Base-by-base conservation (phyloP, 2,797 vertebrate species). In the Falco biarmicus region DNA sequence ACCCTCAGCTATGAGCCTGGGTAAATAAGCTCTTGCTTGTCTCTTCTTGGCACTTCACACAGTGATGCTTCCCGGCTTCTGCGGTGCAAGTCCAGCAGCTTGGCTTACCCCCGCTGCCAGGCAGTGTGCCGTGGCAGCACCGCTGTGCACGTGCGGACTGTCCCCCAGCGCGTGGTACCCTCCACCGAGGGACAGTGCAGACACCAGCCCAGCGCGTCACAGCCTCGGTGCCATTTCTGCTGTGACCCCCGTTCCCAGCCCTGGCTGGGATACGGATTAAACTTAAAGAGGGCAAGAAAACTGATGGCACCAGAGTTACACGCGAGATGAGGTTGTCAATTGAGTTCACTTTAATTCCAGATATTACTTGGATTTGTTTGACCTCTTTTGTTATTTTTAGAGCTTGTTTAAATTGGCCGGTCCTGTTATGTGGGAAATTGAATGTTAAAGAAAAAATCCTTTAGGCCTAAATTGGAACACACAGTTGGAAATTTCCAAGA, bases 401-500 rank as follows among this genome's bases (percentile, higher is more conserved):
- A 93, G 60, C 70, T 47, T 32, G 86, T 90, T 94, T 79, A 87
- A 95, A 41, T 77, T 95, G 88, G 94, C 88, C 85, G 48, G 45
- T 90, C 56, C 56, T 60, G 60, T 41, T 89, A 47, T 59, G 68
- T 54, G 71, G 88, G 88, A 96, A 96, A 93, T 74, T 53, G 60
- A 94, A 90, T 13, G 24, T 66, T 90, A 45, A 84, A 92, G 14
- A 41, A 87, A 48, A 54, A 76, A 48, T 70, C 53, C 75, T 83
- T 83, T 37, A 57, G 54, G 54, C 31, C 54, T 85, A 84, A 89
- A 95, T 89, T 93, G 92, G 86, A 95, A 92, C 2, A 1, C 73
- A 68, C 57, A 65, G 78, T 51, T 89, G 94, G 93, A 96, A 95
- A 91, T 90, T 95, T 93, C 95, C 87, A 88, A 73, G 79, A 95